phyloP scores from a whole-genome alignment of 2,113 vertebrate genomes.

The Manacus vitellinus region DNA sequence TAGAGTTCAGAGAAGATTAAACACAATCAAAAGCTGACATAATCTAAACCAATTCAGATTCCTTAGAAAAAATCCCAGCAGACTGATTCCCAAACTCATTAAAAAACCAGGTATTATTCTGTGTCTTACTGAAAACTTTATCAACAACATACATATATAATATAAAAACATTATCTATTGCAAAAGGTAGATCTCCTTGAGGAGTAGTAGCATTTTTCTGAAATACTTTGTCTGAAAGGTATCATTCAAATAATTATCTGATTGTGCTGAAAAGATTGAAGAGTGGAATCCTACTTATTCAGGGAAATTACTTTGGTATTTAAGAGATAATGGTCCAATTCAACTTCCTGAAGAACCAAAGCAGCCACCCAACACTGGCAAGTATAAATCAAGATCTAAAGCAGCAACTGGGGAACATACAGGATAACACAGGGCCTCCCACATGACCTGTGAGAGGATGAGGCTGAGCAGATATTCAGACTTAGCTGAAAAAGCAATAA shows the following conservation, averaged over 20 bases:
- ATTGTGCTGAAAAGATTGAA: neutral
- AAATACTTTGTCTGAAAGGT: neutral
- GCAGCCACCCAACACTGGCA: neutral
- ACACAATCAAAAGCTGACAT: neutral
- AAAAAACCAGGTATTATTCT: neutral
- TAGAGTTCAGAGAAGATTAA: neutral
- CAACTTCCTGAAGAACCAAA: neutral
- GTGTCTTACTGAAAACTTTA: neutral
- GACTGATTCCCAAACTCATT: neutral
- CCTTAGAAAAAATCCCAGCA: accelerated
- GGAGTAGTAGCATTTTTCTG: neutral
- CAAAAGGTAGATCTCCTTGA: neutral
- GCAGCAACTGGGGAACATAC: neutral
- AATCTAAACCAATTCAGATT: neutral
- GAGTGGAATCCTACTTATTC: neutral
- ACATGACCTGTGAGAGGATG: neutral
- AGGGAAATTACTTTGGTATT: neutral
- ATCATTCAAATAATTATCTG: neutral
- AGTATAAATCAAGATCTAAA: neutral
- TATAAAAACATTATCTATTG: neutral
- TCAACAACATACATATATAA: too few relatives aligned
- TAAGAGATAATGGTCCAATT: neutral
- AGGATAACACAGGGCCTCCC: neutral
- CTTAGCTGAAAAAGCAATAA: neutral
- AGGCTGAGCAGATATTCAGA: neutral